Conservation (phyloP, 2,113 vertebrate species). For the Tonatia bakeri region DNA sequence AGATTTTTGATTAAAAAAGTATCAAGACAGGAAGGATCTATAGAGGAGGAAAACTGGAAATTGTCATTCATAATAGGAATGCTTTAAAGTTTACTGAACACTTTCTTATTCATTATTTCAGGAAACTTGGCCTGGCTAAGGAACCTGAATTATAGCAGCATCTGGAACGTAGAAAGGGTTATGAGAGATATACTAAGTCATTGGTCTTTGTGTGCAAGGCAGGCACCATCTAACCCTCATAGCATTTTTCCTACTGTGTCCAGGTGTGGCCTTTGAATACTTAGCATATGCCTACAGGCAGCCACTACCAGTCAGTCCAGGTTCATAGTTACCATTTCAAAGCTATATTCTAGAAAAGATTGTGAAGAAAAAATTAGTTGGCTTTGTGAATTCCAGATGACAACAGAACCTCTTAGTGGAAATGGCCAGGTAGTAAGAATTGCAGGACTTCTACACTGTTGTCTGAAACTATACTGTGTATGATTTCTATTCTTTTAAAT, state of each 20-base stretch:
- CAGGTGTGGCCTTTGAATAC: background rate
- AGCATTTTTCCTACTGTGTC: background rate
- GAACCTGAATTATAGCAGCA: background rate
- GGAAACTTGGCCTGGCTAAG: background rate
- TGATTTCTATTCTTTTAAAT: background rate
- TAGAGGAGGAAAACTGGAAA: background rate
- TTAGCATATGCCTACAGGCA: background rate
- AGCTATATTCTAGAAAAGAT: background rate
- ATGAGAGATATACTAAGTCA: background rate
- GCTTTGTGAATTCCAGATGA: background rate
- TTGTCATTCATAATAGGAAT: background rate
- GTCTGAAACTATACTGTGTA: background rate
- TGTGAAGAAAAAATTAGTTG: background rate
- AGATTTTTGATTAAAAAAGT: constrained; percentile 22
- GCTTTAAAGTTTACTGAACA: background rate
- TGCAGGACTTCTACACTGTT: background rate
- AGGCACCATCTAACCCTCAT: background rate
- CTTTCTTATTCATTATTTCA: background rate
- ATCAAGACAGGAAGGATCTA: background rate
- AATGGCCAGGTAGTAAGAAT: background rate
- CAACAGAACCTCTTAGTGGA: background rate
- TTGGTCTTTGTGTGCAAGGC: background rate
- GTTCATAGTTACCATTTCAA: background rate
- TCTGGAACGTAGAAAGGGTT: background rate
- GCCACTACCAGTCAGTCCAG: background rate